Evolutionary conservation across 1,140 invertebrate genomes (phyloP).

Genomic region (Pogonognathellus flavescens): DNA sequence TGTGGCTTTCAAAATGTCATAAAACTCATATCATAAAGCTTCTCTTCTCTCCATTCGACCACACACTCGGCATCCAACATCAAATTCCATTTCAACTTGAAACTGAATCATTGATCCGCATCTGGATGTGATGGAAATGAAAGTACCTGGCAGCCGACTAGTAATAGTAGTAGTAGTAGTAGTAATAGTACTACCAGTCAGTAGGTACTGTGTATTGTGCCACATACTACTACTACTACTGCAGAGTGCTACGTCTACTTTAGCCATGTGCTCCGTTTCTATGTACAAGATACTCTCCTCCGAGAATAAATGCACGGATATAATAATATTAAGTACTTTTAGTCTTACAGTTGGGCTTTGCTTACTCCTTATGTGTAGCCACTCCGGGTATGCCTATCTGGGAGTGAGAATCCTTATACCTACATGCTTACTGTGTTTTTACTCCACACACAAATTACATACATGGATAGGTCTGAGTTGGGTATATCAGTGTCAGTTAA

Average conservation of each 20-base stretch:
- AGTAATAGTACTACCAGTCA: not conserved
- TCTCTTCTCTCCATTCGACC: conserved; percentile 44
- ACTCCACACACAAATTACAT: too few relatives aligned
- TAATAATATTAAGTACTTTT: too few relatives aligned
- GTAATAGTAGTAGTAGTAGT: not conserved
- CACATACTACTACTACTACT: too few relatives aligned
- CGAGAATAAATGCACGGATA: too few relatives aligned
- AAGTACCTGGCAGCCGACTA: not conserved
- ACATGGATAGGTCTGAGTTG: too few relatives aligned
- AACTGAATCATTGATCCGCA: conserved; percentile 25
- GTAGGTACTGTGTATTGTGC: not conserved
- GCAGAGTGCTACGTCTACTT: not conserved
- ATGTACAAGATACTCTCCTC: not conserved
- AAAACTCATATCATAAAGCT: conserved; percentile 56
- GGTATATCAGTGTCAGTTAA: too few relatives aligned
- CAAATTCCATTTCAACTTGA: conserved; percentile 42
- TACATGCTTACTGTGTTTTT: too few relatives aligned
- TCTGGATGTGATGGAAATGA: conserved; percentile 35
- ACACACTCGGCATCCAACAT: conserved; percentile 24
- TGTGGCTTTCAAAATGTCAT: conserved; percentile 59
- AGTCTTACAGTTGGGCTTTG: too few relatives aligned
- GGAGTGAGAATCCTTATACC: too few relatives aligned
- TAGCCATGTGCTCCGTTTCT: too few relatives aligned
- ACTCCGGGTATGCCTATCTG: too few relatives aligned
- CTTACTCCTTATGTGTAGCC: too few relatives aligned